Conservation (phyloP, 2,888 invertebrate species). For the Sceliomorpha sp. region DNA sequence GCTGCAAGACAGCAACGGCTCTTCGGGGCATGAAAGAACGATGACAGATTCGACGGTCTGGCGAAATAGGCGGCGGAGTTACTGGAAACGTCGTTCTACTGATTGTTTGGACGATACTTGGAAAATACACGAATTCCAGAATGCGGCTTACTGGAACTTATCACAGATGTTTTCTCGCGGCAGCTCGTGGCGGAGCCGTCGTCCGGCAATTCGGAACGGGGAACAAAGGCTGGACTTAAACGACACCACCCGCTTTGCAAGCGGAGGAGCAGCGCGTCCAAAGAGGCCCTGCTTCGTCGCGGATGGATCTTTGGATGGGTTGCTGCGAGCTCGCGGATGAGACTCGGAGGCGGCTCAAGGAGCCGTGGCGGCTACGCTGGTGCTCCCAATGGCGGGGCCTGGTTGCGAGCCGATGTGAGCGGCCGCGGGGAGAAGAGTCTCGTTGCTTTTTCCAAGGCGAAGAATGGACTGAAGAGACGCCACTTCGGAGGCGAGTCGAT, state of each 20-base stretch:
- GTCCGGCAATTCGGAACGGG: too few species aligned
- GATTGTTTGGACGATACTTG: constrained; percentile 8
- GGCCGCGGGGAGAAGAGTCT: constrained; percentile 47
- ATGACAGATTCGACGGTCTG: too few species aligned
- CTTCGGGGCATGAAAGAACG: too few species aligned
- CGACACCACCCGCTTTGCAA: neutral
- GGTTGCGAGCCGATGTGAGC: constrained; percentile 26
- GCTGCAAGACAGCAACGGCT: too few species aligned
- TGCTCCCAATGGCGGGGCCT: constrained; percentile 22
- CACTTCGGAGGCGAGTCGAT: constrained; percentile 93
- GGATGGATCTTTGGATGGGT: constrained; percentile 54
- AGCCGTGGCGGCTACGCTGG: constrained; percentile 48
- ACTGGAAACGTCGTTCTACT: neutral
- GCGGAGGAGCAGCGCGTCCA: constrained; percentile 22
- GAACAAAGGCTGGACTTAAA: neutral
- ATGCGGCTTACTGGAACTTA: constrained; percentile 31
- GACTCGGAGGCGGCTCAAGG: constrained; percentile 21
- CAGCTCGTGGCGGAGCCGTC: neutral
- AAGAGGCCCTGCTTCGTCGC: constrained; percentile 40
- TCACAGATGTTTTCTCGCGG: constrained; percentile 55
- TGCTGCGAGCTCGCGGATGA: constrained; percentile 17
- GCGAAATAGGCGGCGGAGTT: too few species aligned
- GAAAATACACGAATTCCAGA: constrained; percentile 30
- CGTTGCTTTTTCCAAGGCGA: constrained; percentile 83
- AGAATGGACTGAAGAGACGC: constrained; percentile 92